Evolutionary conservation across 92 coral and sea anemone species (phyloP), one percentile per base, ranked within the genome.

Genomic region (Phenganax marumi): DNA sequence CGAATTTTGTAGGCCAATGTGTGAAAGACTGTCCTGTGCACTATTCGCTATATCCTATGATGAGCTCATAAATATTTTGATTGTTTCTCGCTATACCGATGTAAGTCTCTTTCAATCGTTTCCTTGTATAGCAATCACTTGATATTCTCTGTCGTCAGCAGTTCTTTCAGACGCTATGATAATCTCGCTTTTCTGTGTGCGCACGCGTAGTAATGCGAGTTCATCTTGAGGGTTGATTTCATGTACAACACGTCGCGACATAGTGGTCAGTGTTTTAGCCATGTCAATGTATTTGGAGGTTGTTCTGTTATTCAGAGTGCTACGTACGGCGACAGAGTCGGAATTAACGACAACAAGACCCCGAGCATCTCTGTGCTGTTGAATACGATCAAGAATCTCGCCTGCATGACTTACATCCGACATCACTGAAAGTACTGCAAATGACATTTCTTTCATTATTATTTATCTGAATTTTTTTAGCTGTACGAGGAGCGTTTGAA

Each of bases 111-210:
- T 49, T 57, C 50, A 77, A 11, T 56, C 52, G 21, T 62, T 56
- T 10, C 60, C 81, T 43, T 77, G 81, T 24, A 77, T 77, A 56
- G 81, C 64, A 77, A 77, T 77, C 50, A 77, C 81, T 56, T 77
- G 81, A 77, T 21, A 77, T 57, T 57, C 81, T 57, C 81, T 77
- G 12, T 60, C 70, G 43, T 77, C 69, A 77, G 70, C 52, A 26
- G 81, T 77, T 77, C 70, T 57, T 77, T 77, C 81, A 22, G 81
- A 70, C 26, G 81, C 81, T 10, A 77, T 77, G 60, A 77, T 77
- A 14, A 77, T 77, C 23, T 77, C 81, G 49, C 70, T 56, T 21
- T 77, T 77, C 81, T 77, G 56, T 16, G 81, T 77, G 54, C 81
- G 70, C 50, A 77, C 81, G n/a, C 81, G 70, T 43, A 77, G 51